Evolutionary conservation across 2,797 vertebrate species (phyloP).

Genomic region (Eurystomus glaucurus): DNA sequence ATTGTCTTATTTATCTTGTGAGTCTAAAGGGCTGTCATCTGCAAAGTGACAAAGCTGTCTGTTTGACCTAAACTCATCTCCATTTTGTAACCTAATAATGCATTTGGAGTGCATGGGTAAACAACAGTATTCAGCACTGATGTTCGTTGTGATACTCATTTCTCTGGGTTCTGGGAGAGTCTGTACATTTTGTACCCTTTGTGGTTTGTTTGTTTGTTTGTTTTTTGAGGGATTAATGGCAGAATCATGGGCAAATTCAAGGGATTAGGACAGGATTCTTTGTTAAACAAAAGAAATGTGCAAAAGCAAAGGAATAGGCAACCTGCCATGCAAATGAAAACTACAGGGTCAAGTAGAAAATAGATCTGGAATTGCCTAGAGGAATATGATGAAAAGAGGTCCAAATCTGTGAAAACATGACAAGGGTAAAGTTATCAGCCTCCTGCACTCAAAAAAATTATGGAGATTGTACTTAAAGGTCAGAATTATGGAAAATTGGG

Average conservation of each 20-base stretch:
- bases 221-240: neutral
- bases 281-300: neutral
- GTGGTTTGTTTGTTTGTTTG: neutral
- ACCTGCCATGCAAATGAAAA: constrained; percentile 1
- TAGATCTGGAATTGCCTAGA: neutral
- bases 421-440: neutral
- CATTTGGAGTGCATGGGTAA: neutral
- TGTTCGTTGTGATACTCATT: neutral
- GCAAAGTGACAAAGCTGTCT: constrained; percentile 42
- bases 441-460: neutral
- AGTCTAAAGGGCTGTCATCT: constrained; percentile 38
- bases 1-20: constrained; percentile 31
- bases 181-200: neutral
- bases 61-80: constrained; percentile 34
- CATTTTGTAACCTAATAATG: constrained; percentile 35
- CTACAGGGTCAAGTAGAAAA: neutral
- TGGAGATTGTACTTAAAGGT: neutral
- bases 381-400: neutral
- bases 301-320: constrained; percentile 5
- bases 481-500: neutral
- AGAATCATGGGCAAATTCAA: neutral
- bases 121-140: neutral
- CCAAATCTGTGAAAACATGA: neutral
- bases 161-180: neutral
- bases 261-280: neutral